Conservation (phyloP, 2,113 vertebrate genomes). For the Cygnus atratus region DNA sequence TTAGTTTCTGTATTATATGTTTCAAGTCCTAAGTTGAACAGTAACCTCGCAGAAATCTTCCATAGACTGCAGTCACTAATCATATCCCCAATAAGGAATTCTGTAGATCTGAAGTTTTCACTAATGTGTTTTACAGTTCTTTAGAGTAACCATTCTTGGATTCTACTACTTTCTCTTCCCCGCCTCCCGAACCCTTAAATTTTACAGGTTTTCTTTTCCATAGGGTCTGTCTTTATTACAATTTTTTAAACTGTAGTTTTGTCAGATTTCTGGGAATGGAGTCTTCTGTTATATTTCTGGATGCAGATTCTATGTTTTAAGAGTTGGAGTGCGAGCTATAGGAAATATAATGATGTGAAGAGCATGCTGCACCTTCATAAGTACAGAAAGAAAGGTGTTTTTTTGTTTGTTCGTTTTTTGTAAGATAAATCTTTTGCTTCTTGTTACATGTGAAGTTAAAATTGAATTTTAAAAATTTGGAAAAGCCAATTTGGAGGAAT, state of each 20-base stretch:
- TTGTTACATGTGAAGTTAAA: background rate
- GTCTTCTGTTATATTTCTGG: background rate
- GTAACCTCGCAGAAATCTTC: background rate
- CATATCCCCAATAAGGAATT: background rate
- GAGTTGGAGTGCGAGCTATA: background rate
- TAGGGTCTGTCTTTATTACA: background rate
- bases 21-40: background rate
- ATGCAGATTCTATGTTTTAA: background rate
- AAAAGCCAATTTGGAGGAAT: background rate
- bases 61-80: background rate
- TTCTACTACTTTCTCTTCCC: background rate
- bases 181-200: no score
- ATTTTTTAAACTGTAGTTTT: background rate
- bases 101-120: background rate
- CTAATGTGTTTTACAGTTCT: background rate
- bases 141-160: background rate
- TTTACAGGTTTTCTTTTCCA: background rate
- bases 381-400: background rate
- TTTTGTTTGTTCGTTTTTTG: no score
- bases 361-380: background rate
- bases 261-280: background rate
- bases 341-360: background rate
- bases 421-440: background rate
- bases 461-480: background rate
- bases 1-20: background rate